Conservation (phyloP, 2,888 invertebrate species). For the Amiota communis region DNA sequence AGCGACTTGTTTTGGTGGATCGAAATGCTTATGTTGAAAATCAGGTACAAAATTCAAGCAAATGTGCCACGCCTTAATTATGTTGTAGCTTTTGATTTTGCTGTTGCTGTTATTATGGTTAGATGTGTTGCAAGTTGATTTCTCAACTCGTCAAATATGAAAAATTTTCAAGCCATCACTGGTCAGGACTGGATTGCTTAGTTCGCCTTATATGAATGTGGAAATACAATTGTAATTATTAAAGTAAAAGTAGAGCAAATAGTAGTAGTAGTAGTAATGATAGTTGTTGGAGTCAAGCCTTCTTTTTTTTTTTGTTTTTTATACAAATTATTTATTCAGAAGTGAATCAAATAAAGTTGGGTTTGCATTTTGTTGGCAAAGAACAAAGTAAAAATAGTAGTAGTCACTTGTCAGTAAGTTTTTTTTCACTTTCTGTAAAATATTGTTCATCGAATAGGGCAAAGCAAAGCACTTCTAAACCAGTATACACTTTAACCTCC, state of each 20-base stretch:
- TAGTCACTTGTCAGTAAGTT: neutral
- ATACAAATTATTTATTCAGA: too few species aligned
- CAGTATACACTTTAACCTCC: constrained; percentile 12
- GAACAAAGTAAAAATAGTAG: neutral
- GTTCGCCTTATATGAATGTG: constrained; percentile 38
- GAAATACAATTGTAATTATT: constrained; percentile 26
- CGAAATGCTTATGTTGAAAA: too few species aligned
- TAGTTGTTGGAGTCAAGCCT: constrained; percentile 56
- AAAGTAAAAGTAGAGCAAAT: constrained; percentile 59
- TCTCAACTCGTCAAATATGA: constrained; percentile 9
- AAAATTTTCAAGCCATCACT: neutral
- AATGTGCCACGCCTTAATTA: constrained; percentile 26
- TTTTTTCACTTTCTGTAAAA: neutral
- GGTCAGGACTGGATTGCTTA: constrained; percentile 4
- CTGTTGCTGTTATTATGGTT: neutral
- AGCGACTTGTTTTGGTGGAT: too few species aligned
- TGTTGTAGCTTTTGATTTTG: constrained; percentile 4
- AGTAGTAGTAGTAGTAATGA: constrained; percentile 40
- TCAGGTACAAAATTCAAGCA: neutral
- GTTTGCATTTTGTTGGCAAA: constrained; percentile 26
- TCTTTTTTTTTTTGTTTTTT: constrained; percentile 24
- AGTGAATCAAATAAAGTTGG: constrained; percentile 31
- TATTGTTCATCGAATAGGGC: too few species aligned
- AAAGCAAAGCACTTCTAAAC: constrained; percentile 27
- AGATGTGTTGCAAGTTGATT: constrained; percentile 8